A percentile compares a stretch with the other conserved stretches of the same genome.
Evolutionary conservation across 1,140 invertebrate species (phyloP).

Genomic region (Drosophila sproati): DNA sequence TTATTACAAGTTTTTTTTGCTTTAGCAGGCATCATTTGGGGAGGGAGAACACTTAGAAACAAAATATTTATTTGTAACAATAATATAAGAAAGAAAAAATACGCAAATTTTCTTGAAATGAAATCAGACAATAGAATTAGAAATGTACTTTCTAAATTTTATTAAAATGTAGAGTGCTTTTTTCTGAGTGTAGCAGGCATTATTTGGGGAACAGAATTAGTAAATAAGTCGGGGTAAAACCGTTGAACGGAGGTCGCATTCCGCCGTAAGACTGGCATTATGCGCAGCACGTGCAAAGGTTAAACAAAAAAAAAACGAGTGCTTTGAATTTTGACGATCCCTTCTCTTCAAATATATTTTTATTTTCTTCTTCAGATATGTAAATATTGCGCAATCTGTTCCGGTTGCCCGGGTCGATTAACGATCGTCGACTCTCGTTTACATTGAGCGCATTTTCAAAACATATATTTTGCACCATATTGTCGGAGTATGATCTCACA

Average conservation of each 20-base stretch:
- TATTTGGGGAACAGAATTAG: background rate
- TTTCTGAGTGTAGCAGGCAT: background rate
- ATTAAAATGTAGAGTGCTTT: too few species aligned
- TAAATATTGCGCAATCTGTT: constrained; percentile 69
- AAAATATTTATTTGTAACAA: too few species aligned
- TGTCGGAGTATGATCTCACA: constrained; percentile 37
- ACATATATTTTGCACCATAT: background rate
- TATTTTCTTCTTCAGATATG: constrained; percentile 47
- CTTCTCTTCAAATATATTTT: constrained; percentile 2
- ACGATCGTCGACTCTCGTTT: constrained; percentile 53
- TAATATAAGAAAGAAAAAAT: too few species aligned
- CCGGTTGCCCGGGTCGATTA: constrained; percentile 72
- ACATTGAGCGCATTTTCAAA: constrained; percentile 44
- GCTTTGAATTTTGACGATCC: constrained; percentile 52
- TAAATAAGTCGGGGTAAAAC: background rate
- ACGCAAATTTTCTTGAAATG: too few species aligned
- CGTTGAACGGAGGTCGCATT: constrained; percentile 12
- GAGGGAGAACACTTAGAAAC: too few species aligned
- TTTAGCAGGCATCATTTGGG: too few species aligned
- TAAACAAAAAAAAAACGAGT: constrained; percentile 20
- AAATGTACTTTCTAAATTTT: too few species aligned
- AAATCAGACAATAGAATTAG: too few species aligned
- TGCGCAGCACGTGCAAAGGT: background rate
- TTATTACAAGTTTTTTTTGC: too few species aligned
- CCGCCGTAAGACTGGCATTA: constrained; percentile 1